A percentile compares a stretch with the other conserved stretches of the same genome.
Conservation (phyloP, 2,797 vertebrate genomes). For the Sarcoramphus papa region DNA sequence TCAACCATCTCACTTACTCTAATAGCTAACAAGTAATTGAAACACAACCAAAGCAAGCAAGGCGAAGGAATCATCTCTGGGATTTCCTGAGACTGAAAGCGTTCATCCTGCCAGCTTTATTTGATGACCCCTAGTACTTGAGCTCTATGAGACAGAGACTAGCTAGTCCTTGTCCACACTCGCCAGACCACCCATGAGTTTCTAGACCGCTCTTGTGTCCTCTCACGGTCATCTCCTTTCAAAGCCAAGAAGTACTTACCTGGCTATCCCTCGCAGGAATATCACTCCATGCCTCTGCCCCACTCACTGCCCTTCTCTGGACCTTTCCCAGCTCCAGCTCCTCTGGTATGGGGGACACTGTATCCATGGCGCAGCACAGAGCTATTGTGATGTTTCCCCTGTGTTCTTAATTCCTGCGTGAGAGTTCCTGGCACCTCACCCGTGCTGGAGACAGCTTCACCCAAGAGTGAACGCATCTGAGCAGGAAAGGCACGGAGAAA, state of each 20-base stretch:
- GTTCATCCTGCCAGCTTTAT: not conserved
- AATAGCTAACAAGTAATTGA: not conserved
- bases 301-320: not conserved
- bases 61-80: not conserved
- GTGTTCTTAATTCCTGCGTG: not conserved
- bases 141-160: not conserved
- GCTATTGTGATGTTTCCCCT: not conserved
- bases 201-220: not conserved
- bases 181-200: not conserved
- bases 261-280: not conserved
- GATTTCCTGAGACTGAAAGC: not conserved
- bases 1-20: not conserved
- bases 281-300: not conserved
- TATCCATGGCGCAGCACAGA: not conserved
- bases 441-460: fast-evolving
- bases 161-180: not conserved
- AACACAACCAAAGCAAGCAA: not conserved
- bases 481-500: not conserved
- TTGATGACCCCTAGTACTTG: not conserved
- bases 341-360: fast-evolving
- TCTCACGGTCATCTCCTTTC: not conserved
- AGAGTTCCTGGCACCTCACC: not conserved
- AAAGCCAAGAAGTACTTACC: not conserved
- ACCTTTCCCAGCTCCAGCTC: not conserved
- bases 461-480: fast-evolving